These are phyloP conservation scores for Ylistrum balloti DNA, from an alignment of 1,140 invertebrate species.

Conservation along the genomic window DNA sequence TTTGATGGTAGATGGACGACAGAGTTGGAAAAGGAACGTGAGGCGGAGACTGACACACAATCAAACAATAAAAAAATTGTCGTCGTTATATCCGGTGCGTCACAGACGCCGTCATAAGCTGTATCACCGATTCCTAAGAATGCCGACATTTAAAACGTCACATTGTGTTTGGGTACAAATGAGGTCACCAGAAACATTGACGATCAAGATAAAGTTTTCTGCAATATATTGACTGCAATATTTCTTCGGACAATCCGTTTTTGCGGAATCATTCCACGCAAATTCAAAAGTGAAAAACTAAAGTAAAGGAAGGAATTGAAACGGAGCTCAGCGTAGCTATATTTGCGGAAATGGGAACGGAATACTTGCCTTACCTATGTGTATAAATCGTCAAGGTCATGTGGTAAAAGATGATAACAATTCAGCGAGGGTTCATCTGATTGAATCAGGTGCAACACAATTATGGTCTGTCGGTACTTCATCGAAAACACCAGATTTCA, in stretches of 20 bases:
- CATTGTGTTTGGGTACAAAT: background rate
- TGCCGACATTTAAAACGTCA: background rate
- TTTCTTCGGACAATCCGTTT: background rate
- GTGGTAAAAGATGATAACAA: background rate
- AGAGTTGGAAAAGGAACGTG: background rate
- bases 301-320: background rate
- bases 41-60: background rate
- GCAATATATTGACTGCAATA: background rate
- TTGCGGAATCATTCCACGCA: background rate
- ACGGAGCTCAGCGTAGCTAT: background rate
- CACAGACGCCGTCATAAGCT: background rate
- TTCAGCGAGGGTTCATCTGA: background rate
- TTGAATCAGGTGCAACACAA: background rate
- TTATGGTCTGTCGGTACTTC: background rate
- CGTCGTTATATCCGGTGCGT: background rate
- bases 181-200: background rate
- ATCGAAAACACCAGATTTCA: background rate
- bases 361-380: background rate
- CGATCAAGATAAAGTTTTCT: background rate
- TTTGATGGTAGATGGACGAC: background rate
- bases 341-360: background rate
- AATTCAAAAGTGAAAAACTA: background rate
- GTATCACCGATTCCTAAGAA: background rate
- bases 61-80: background rate
- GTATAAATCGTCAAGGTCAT: background rate